phyloP scores from a whole-genome alignment of 2,797 vertebrate species.

The Silurus aristotelis region DNA sequence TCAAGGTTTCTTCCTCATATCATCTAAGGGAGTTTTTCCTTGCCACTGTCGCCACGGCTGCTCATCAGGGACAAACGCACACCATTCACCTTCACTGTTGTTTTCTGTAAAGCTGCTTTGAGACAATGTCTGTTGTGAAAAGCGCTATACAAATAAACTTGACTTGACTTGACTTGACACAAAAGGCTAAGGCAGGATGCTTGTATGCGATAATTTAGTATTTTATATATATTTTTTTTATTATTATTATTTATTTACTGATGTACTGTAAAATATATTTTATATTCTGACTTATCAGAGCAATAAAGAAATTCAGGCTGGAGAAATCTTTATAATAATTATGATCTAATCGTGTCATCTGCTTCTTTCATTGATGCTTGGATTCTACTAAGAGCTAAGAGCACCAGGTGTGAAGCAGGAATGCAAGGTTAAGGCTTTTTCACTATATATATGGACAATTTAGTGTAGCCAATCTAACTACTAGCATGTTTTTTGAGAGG shows the following conservation, averaged over 20 bases:
- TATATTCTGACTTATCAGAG: background rate
- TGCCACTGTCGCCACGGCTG: too few species aligned
- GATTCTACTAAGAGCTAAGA: background rate
- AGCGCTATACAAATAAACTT: too few species aligned
- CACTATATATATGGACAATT: background rate
- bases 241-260: background rate
- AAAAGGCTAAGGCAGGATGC: too few species aligned
- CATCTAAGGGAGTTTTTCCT: too few species aligned
- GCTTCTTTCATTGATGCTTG: background rate
- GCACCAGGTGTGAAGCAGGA: background rate
- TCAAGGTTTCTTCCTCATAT: too few species aligned
- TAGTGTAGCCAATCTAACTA: background rate
- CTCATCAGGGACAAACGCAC: too few species aligned
- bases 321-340: background rate
- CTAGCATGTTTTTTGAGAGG: background rate
- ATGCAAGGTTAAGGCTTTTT: background rate
- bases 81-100: too few species aligned
- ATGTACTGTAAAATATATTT: background rate
- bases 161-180: too few species aligned
- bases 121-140: too few species aligned
- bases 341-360: background rate
- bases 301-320: background rate
- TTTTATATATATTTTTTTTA: too few species aligned
- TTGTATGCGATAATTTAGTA: too few species aligned
- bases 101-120: too few species aligned